phyloP scores from a whole-genome alignment of 2,888 invertebrate genomes.

The Pachydiplax longipennis region DNA sequence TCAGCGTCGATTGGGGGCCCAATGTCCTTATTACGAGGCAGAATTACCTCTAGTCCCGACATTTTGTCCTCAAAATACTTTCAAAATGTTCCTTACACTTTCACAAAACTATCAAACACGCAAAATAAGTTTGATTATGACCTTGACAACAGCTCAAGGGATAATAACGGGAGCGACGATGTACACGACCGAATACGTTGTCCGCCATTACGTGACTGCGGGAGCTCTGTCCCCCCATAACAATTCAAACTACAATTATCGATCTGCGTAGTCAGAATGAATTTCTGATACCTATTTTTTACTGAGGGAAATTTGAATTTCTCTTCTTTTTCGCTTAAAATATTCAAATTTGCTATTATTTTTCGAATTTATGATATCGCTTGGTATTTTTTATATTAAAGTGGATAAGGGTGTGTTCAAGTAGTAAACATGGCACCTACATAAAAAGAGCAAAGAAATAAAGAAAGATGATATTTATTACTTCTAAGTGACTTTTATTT shows the following conservation, averaged over 20 bases:
- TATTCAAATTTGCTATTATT: neutral
- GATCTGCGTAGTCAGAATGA: neutral
- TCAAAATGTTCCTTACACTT: neutral
- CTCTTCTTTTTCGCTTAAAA: neutral
- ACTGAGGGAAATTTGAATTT: neutral
- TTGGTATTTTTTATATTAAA: neutral
- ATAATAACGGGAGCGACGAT: neutral
- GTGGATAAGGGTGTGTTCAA: slow-evolving; percentile 25
- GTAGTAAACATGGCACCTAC: slow-evolving; percentile 31
- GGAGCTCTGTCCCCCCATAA: slow-evolving; percentile 5
- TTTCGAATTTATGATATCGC: neutral
- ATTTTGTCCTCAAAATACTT: slow-evolving; percentile 2
- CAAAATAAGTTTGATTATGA: neutral
- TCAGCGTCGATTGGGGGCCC: slow-evolving; percentile 36
- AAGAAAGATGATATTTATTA: neutral
- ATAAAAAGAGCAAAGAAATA: neutral
- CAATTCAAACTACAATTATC: slow-evolving; percentile 32
- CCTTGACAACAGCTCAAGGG: neutral
- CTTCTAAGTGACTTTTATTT: no score
- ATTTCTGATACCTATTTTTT: neutral
- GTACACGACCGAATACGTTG: neutral
- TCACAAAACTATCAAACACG: slow-evolving; percentile 13
- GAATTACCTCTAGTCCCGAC: slow-evolving; percentile 16
- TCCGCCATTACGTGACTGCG: slow-evolving; percentile 42
- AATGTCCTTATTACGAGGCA: slow-evolving; percentile 17